Percentiles rank a stretch among this genome's conserved stretches.
These are phyloP conservation scores for Drosophila sturtevanti DNA, from an alignment of 1,140 invertebrate species.

Conservation along the genomic window DNA sequence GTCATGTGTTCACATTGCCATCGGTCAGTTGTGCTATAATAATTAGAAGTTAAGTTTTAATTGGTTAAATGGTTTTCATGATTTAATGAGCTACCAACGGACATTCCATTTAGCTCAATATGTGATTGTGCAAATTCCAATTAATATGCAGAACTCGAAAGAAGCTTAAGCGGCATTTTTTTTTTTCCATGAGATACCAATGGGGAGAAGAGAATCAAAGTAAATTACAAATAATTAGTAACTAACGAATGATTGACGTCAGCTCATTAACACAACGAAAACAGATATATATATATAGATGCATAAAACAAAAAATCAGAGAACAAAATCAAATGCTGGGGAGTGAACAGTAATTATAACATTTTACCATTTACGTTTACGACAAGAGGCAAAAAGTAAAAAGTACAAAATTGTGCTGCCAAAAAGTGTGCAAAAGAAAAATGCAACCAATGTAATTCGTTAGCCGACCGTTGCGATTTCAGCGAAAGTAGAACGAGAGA, in stretches of 20 bases:
- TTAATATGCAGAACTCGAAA: slow-evolving; percentile 46
- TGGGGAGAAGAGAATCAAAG: slow-evolving; percentile 57
- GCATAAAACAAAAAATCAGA: slow-evolving; percentile 14
- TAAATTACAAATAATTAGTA: slow-evolving; percentile 74
- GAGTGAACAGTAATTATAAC: slow-evolving; percentile 57
- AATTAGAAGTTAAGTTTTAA: slow-evolving; percentile 71
- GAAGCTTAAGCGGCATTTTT: slow-evolving; percentile 60
- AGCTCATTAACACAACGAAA: slow-evolving; percentile 52
- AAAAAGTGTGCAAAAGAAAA: slow-evolving; percentile 30
- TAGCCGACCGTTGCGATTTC: neutral
- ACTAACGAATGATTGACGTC: slow-evolving; percentile 38
- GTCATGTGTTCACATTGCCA: slow-evolving; percentile 43
- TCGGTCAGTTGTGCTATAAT: slow-evolving; percentile 42
- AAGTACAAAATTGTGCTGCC: slow-evolving; percentile 58
- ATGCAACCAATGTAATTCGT: neutral
- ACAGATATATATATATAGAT: slow-evolving; percentile 11
- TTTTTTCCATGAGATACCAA: slow-evolving; percentile 6
- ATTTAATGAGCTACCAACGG: slow-evolving; percentile 48
- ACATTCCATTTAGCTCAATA: neutral
- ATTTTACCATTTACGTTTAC: slow-evolving; percentile 25
- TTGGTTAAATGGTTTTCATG: slow-evolving; percentile 51
- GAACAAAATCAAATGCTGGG: slow-evolving; percentile 22
- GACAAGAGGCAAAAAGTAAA: slow-evolving; percentile 28
- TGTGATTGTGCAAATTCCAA: slow-evolving; percentile 33
- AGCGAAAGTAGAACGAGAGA: neutral